Percentiles rank a stretch among this genome's conserved stretches.
These are phyloP conservation scores for Leucosticte australis DNA, from an alignment of 2,113 vertebrate species.

Conservation along the genomic window DNA sequence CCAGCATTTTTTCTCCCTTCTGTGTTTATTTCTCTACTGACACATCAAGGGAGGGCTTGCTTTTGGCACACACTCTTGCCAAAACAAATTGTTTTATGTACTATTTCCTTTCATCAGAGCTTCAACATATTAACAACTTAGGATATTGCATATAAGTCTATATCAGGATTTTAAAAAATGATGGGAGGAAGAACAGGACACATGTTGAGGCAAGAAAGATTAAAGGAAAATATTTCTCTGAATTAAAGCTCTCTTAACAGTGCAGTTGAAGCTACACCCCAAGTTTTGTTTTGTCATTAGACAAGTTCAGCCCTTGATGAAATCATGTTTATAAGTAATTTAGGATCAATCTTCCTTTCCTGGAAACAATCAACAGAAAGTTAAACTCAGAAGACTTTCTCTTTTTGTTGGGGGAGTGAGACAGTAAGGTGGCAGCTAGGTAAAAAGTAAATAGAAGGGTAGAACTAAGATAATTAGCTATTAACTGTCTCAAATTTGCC, in stretches of 20 bases:
- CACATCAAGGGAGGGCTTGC: constrained; percentile 72
- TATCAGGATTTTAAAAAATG: neutral
- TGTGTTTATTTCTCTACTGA: constrained; percentile 75
- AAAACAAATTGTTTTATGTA: constrained; percentile 71
- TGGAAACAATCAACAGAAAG: neutral
- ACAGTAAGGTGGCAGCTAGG: neutral
- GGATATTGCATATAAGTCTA: constrained; percentile 28
- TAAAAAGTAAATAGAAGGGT: neutral
- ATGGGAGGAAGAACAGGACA: constrained; percentile 42
- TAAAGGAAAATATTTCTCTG: neutral
- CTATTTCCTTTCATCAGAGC: constrained; percentile 73
- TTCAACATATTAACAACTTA: constrained; percentile 54
- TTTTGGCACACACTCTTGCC: constrained; percentile 63
- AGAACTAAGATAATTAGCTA: neutral
- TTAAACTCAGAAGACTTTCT: neutral
- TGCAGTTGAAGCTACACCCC: neutral
- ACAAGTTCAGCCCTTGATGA: neutral
- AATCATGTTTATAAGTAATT: constrained; percentile 25
- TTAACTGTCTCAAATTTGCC: neutral
- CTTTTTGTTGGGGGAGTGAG: neutral
- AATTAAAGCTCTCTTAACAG: constrained; percentile 3
- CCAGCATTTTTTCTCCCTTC: constrained; percentile 57
- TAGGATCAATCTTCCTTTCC: neutral
- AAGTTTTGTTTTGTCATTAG: neutral
- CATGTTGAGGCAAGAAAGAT: constrained; percentile 38